Base-by-base conservation (phyloP, 2,888 invertebrate genomes). In the Operophtera brumata region DNA sequence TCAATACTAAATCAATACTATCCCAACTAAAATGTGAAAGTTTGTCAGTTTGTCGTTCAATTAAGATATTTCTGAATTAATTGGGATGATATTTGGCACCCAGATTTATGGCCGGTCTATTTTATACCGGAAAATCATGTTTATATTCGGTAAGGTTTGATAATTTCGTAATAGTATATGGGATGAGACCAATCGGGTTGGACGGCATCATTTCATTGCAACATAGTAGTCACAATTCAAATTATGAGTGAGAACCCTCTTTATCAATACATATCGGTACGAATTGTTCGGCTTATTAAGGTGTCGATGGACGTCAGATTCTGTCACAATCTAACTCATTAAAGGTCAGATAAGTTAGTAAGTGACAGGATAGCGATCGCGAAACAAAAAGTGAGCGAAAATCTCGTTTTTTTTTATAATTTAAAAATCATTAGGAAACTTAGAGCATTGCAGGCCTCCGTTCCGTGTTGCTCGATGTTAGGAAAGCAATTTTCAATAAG, bases 1-100 rank as follows among this genome's bases (percentile, higher is more conserved):
- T 45, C 52, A 42, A 57, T 56, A 40, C 32, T 20, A 44, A 56
- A 51, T 51, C 51, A 47, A 47, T 41, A 44, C 44, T 43, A 51
- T 51, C 41, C 52, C 45, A 42, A 57, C 47, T 52, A 57, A 57
- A 57, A 57, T 53, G 52, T 46, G 57, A 57, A 57, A 57, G 57
- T 53, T 52, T 42, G 52, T 45, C 52, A 45, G 45, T 42, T 45
- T 48, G 47, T 57, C 41, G 48, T 41, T 52, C 45, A 53, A 48
- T 52, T 45, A 49, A 46, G 37, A 41, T 37, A 49, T 45, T 45
- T 45, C 34, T 45, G 40, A 57, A 42, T 42, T 57, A 52, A 57
- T 57, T 57, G 57, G 52, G 57, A 53, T 57, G 37, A 57, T 41
- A 52, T 45, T 57, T 52, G 41, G 48, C 48, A 57, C 57, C 48